Percentiles rank a stretch among this genome's conserved stretches.
Conservation (phyloP, 2,113 vertebrate genomes). For the Lycaon pictus region DNA sequence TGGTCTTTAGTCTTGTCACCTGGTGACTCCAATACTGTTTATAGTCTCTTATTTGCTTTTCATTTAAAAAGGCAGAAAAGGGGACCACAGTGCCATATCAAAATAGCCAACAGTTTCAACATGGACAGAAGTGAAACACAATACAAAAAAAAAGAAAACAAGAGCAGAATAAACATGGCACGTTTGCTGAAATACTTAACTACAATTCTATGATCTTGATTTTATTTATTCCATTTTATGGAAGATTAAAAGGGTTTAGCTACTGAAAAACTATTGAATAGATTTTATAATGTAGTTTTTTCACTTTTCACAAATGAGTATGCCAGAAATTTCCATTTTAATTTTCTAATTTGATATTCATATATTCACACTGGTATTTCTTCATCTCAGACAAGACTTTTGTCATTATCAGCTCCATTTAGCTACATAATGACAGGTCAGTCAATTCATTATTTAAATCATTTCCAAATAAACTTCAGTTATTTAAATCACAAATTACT, state of each 20-base stretch:
- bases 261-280: background rate
- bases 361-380: constrained; percentile 26
- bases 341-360: constrained; percentile 53
- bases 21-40: background rate
- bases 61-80: constrained; percentile 36
- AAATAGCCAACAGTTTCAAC: background rate
- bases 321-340: constrained; percentile 51
- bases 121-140: background rate
- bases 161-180: background rate
- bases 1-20: constrained; percentile 47
- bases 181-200: constrained; percentile 23
- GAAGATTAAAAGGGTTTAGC: background rate
- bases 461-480: constrained; percentile 20
- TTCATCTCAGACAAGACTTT: constrained; percentile 44
- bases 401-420: constrained; percentile 44
- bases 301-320: background rate
- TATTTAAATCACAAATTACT: constrained; percentile 46
- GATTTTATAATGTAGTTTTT: background rate
- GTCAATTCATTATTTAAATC: background rate
- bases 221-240: constrained; percentile 56
- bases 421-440: background rate
- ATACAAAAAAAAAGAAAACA: background rate
- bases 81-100: background rate
- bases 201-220: background rate
- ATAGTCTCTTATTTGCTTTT: constrained; percentile 53